These are phyloP conservation scores for Scolanthus callimorphus DNA, from an alignment of 92 coral and sea anemone species.

Conservation along the genomic window DNA sequence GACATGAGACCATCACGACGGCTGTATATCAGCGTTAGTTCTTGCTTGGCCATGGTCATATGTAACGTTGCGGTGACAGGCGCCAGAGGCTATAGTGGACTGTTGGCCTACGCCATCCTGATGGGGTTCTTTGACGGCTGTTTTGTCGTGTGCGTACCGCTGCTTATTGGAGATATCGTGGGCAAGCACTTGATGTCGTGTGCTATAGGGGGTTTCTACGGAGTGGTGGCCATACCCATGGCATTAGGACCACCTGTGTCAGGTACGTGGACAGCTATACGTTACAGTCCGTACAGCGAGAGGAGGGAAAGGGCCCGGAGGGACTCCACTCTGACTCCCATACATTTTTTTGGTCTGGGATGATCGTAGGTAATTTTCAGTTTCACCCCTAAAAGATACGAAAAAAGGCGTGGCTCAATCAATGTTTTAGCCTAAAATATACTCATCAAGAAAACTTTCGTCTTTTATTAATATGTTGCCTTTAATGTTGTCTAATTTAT, in stretches of 20 bases:
- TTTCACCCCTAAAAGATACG: too few relatives aligned
- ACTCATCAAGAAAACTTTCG: too few relatives aligned
- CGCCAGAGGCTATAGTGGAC: slow-evolving; percentile 48
- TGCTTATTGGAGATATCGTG: slow-evolving; percentile 64
- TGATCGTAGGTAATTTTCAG: too few relatives aligned
- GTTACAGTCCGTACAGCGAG: too few relatives aligned
- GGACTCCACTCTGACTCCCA: too few relatives aligned
- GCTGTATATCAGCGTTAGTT: slow-evolving; percentile 35
- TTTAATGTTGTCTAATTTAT: too few relatives aligned
- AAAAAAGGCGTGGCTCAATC: too few relatives aligned
- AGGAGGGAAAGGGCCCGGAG: too few relatives aligned
- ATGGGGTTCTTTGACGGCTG: slow-evolving; percentile 84
- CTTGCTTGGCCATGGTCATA: slow-evolving; percentile 32
- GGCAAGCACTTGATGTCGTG: slow-evolving; percentile 65
- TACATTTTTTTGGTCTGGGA: too few relatives aligned
- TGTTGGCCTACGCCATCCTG: slow-evolving; percentile 55
- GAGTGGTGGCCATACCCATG: slow-evolving; percentile 60
- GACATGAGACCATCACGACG: slow-evolving; percentile 62
- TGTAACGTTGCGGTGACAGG: slow-evolving; percentile 64
- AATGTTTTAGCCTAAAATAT: too few relatives aligned
- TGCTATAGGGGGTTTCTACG: slow-evolving; percentile 68
- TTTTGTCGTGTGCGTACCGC: slow-evolving; percentile 67
- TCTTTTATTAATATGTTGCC: too few relatives aligned
- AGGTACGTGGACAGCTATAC: too few relatives aligned
- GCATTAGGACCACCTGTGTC: slow-evolving; percentile 72